These are phyloP conservation scores for Perca schrenkii DNA, from an alignment of 2,113 vertebrate genomes.

Conservation along the genomic window DNA sequence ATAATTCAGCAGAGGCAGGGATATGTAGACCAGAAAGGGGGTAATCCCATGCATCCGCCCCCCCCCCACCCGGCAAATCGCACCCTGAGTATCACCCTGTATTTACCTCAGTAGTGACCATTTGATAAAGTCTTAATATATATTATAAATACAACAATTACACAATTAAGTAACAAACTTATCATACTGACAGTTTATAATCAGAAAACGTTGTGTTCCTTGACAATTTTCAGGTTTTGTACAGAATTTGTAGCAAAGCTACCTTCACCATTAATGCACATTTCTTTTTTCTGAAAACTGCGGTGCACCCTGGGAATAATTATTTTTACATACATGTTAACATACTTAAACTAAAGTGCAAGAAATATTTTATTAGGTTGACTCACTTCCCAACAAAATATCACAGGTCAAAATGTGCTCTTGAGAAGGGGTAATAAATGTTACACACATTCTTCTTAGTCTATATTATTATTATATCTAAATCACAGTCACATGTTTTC, in stretches of 20 bases:
- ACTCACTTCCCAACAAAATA: not conserved
- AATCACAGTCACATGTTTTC: not conserved
- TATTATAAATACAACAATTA: not conserved
- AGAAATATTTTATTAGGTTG: not conserved
- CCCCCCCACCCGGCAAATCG: too few species aligned
- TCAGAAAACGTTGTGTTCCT: not conserved
- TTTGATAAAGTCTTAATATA: not conserved
- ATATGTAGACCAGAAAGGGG: too few species aligned
- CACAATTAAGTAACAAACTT: not conserved
- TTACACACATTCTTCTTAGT: not conserved
- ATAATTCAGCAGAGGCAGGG: too few species aligned
- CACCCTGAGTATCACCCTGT: too few species aligned
- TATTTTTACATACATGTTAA: too few species aligned
- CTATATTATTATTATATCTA: not conserved
- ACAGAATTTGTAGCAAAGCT: not conserved
- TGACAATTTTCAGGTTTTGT: not conserved
- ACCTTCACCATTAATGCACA: not conserved
- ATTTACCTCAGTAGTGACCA: not conserved
- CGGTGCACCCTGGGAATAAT: too few species aligned
- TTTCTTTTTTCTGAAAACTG: too few species aligned
- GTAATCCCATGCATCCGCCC: too few species aligned
- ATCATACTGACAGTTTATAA: not conserved
- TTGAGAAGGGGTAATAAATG: not conserved
- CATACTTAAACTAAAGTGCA: not conserved
- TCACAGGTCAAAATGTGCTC: not conserved